A percentile compares a stretch with the other conserved stretches of the same genome.
Evolutionary conservation across 2,113 vertebrate species (phyloP).

Genomic region (Acrocephalus kingi): DNA sequence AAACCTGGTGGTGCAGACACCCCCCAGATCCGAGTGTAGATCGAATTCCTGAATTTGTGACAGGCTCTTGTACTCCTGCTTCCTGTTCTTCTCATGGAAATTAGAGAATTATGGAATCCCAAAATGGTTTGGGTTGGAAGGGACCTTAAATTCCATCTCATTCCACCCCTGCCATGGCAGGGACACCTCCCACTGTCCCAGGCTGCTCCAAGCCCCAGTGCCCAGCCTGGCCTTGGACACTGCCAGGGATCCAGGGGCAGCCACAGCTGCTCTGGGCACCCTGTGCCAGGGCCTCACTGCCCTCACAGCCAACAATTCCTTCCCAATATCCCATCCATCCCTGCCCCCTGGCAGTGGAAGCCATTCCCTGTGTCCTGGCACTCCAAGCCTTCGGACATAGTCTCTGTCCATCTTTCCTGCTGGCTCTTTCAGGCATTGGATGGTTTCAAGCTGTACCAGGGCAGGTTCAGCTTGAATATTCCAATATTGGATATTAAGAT

Average conservation of each 20-base stretch:
- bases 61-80: neutral
- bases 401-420: neutral
- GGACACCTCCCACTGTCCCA: neutral
- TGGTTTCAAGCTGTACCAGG: neutral
- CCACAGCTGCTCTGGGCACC: neutral
- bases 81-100: neutral
- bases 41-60: neutral
- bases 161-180: neutral
- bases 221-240: neutral
- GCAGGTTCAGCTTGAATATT: neutral
- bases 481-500: no score
- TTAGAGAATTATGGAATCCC: neutral
- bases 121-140: neutral
- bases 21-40: neutral
- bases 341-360: neutral
- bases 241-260: neutral
- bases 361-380: neutral
- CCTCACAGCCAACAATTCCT: neutral
- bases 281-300: neutral
- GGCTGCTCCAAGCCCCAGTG: neutral
- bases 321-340: neutral
- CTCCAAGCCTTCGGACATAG: neutral
- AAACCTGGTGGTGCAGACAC: neutral
- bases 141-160: fast-evolving
- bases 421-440: neutral